phyloP scores from a whole-genome alignment of 2,888 invertebrate genomes.

The Aromia moschata region DNA sequence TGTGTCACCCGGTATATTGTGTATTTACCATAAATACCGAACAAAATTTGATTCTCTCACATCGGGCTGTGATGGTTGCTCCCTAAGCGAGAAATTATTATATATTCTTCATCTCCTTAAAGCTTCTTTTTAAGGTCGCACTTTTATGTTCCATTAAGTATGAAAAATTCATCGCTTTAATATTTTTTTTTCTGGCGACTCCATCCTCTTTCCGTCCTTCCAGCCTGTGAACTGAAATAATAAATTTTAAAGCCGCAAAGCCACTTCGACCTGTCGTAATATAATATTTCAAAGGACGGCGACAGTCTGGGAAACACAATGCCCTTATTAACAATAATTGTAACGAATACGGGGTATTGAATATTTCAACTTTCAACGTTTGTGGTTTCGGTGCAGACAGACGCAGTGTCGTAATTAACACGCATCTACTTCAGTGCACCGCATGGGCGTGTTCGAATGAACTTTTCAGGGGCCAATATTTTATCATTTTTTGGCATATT shows the following conservation, averaged over 20 bases:
- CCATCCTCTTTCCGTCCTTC: not conserved
- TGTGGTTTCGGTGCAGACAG: conserved; percentile 22
- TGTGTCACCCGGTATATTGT: no score
- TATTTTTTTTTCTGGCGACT: not conserved
- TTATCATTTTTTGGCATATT: no score
- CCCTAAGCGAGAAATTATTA: not conserved
- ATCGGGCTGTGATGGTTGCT: no score
- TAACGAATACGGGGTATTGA: conserved; percentile 28
- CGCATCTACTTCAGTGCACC: conserved; percentile 2
- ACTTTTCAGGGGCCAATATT: no score
- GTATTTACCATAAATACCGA: no score
- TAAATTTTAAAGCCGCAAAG: conserved; percentile 18
- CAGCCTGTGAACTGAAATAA: conserved; percentile 19
- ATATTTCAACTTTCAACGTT: conserved; percentile 27
- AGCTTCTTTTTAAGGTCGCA: not conserved
- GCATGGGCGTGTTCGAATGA: conserved; percentile 3
- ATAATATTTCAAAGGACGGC: conserved; percentile 15
- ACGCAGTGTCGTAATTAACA: conserved; percentile 17
- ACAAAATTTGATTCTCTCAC: no score
- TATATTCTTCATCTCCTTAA: not conserved
- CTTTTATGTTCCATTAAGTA: not conserved
- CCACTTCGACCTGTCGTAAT: conserved; percentile 22
- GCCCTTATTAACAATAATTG: conserved; percentile 20
- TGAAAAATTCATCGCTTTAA: not conserved
- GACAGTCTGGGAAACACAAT: conserved; percentile 24